Base-by-base conservation (phyloP, 92 coral and sea anemone species). In the Galaxea fascicularis region DNA sequence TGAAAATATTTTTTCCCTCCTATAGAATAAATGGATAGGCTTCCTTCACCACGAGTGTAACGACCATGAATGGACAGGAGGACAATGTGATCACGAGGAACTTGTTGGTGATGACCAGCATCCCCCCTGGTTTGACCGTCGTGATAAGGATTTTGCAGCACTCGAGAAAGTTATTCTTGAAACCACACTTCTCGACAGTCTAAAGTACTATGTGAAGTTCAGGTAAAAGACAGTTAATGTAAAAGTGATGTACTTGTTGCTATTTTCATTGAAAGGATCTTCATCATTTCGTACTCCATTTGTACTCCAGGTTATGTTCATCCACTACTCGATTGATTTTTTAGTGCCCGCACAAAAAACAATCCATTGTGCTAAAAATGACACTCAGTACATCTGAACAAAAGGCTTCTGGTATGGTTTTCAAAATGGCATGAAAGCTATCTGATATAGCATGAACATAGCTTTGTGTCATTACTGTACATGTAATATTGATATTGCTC, bases 1-100 rank as follows among this genome's bases (percentile, higher is more conserved):
- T 18, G n/a, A n/a, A n/a, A n/a, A n/a, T n/a, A n/a, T 5, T 1
- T 54, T 54, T 18, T 54, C 14, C 17, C n/a, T 54, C 60, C 60
- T 54, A 5, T 58, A 84, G 88, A 47, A 14, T 1, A 75, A 65
- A 47, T 75, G 88, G 88, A 75, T 76, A 21, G 82, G 77, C 0
- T 51, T 84, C 10, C 75, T 84, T 8, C 88, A 76, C 59, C 82
- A 76, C 65, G 82, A 74, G 18, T 84, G 88, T 46, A 27, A 75
- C 31, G 68, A 29, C 46, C 88, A 65, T 65, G 82, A 85, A 16
- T 85, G 89, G n/a, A n/a, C n/a, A 28, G 89, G 89, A 14, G 89
- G 89, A 13, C 39, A 44, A n/a, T n/a, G n/a, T n/a, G n/a, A 64
- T 47, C 83, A 87, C 52, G 87, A 12, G 13, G 18, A 25, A 22